These are phyloP conservation scores for Agapornis canus DNA, from an alignment of 2,797 vertebrate genomes.

Conservation along the genomic window DNA sequence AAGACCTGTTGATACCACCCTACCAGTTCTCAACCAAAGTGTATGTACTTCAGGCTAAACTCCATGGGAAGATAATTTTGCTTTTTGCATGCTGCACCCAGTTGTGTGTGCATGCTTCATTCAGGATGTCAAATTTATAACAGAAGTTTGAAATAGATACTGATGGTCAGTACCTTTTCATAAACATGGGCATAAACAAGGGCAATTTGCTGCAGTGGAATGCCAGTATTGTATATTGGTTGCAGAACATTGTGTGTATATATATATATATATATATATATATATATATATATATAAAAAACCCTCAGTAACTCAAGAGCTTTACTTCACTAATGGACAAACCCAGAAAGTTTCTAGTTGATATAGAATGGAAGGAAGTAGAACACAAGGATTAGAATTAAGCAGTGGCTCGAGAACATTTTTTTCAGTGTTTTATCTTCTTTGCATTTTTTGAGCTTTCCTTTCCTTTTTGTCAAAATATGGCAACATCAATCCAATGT, in stretches of 20 bases:
- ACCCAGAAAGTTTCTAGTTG: not conserved
- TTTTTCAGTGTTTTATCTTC: not conserved
- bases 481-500: not conserved
- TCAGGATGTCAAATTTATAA: not conserved
- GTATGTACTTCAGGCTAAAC: not conserved
- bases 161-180: not conserved
- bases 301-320: not conserved
- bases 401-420: not conserved
- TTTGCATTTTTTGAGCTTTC: not conserved
- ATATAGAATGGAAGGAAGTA: not conserved
- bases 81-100: not conserved
- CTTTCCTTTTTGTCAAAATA: not conserved
- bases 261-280: not conserved
- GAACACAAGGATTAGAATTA: not conserved
- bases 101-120: accelerated
- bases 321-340: not conserved
- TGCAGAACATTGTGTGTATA: not conserved
- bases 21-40: not conserved
- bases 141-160: not conserved
- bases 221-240: not conserved
- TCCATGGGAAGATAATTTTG: not conserved
- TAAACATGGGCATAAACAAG: not conserved
- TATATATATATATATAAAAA: not conserved
- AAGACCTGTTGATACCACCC: not conserved
- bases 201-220: not conserved